These are phyloP conservation scores for Drosophila paulistorum DNA, from an alignment of 1,140 invertebrate genomes.

Conservation along the genomic window DNA sequence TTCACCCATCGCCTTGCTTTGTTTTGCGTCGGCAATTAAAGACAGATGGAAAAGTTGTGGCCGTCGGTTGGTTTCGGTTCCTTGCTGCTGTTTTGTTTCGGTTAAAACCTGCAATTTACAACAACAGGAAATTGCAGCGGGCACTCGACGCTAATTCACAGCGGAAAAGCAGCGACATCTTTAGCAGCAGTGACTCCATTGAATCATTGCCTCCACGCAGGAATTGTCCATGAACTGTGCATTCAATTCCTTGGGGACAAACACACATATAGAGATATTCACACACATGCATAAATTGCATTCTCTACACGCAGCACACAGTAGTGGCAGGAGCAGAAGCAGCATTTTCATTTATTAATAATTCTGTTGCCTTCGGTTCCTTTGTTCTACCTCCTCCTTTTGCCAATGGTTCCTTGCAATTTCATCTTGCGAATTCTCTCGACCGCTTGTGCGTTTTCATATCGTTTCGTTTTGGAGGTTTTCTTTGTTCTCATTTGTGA, in stretches of 20 bases:
- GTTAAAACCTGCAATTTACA: conserved; percentile 56
- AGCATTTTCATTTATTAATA: conserved; percentile 8
- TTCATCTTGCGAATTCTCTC: conserved; percentile 1
- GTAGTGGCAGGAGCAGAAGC: background rate
- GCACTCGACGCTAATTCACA: conserved; percentile 73
- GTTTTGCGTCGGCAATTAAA: conserved; percentile 55
- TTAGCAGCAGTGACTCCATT: conserved; percentile 33
- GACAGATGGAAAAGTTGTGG: conserved; percentile 32
- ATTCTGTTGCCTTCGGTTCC: conserved; percentile 32
- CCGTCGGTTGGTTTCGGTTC: background rate
- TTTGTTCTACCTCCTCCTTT: conserved; percentile 38
- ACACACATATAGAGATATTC: conserved; percentile 23
- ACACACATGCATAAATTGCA: conserved; percentile 11
- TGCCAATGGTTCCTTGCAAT: background rate
- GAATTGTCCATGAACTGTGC: conserved; percentile 44
- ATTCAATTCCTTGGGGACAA: conserved; percentile 29
- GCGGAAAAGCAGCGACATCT: conserved; percentile 63
- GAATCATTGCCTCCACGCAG: conserved; percentile 20
- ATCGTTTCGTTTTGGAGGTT: conserved; percentile 7
- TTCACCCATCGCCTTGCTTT: conserved; percentile 30
- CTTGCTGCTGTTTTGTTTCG: background rate
- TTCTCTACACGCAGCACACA: conserved; percentile 21
- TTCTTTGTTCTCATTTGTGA: conserved; percentile 17
- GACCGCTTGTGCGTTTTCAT: conserved; percentile 13
- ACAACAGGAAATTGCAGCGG: conserved; percentile 72